A percentile compares a stretch with the other conserved stretches of the same genome.
These are phyloP conservation scores for Platorchestia sp. DNA, from an alignment of 1,140 invertebrate species.

Conservation along the genomic window DNA sequence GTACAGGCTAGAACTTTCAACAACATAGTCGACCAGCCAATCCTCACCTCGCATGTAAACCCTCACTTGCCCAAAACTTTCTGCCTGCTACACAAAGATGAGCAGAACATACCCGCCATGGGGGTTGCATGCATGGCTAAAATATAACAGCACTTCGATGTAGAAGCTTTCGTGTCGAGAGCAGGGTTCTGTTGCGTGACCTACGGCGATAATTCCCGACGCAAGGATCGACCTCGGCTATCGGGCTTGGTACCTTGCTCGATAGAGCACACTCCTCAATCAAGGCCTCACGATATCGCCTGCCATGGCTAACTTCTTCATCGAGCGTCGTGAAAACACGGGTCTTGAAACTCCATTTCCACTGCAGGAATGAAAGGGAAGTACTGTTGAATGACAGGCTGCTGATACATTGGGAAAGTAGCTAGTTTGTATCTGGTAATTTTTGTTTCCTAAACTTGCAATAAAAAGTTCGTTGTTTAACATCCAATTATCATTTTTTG, in stretches of 20 bases:
- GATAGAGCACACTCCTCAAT: constrained; percentile 6
- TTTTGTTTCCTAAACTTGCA: background rate
- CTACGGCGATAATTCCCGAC: background rate
- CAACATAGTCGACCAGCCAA: too few species aligned
- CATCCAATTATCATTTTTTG: too few species aligned
- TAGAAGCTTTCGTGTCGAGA: background rate
- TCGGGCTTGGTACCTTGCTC: background rate
- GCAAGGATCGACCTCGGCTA: background rate
- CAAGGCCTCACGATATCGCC: background rate
- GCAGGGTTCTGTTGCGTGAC: background rate
- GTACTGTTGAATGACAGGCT: background rate
- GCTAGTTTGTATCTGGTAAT: background rate
- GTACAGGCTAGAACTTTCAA: too few species aligned
- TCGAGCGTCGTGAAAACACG: background rate
- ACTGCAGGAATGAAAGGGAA: background rate
- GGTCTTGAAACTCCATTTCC: background rate
- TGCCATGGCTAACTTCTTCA: background rate
- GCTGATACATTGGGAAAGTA: background rate
- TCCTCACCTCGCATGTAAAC: too few species aligned
- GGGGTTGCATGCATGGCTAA: background rate
- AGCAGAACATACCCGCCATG: too few species aligned
- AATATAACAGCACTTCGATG: background rate
- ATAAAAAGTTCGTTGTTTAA: background rate
- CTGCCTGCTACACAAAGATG: too few species aligned
- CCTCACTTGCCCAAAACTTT: too few species aligned